Evolutionary conservation across 2,797 vertebrate genomes (phyloP), one percentile per base, ranked within the genome.

Genomic region (Ctenopoma multispine): DNA sequence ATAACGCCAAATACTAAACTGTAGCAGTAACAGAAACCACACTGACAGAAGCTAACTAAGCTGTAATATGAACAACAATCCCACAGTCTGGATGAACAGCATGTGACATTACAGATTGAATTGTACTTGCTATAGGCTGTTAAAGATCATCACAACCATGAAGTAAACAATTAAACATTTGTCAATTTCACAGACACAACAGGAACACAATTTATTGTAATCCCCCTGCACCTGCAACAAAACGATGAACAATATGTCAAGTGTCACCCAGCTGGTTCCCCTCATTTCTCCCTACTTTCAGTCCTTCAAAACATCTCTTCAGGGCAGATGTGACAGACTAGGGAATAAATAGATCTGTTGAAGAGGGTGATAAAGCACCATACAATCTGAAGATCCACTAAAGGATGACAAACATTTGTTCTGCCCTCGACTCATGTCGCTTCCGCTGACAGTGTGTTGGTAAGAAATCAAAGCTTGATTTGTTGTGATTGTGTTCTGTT

Each of bases 171-270:
- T 79, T 69, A 67, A 66, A 59, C 68, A 76, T 83, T 69, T 60
- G 55, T 82, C 75, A 64, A 46, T 80, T 78, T 84, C 41, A 48
- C 29, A 21, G 36, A 4, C 70, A 68, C 81, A 76, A 81, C 76
- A 75, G 62, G 72, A 84, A 71, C 47, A 54, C 67, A 77, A 82
- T 80, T 79, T 76, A 72, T 84, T 57, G 34, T 80, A 79, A 82
- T 76, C 70, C 47, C 40, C 36, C 23, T 49, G 44, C 80, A 89
- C 79, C 84, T 85, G 78, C 71, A 81, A 74, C 77, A 58, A 69
- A 86, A 81, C 75, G 38, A 79, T 76, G 76, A 87, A 72, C 79
- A 83, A 56, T 62, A 61, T 84, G 89, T 84, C 81, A 87, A 88
- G 83, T 82, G 80, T 68, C 75, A 51, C 29, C 81, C 82, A 77